Evolutionary conservation across 2,888 invertebrate genomes (phyloP).

Genomic region (Nemapogon koenigi): DNA sequence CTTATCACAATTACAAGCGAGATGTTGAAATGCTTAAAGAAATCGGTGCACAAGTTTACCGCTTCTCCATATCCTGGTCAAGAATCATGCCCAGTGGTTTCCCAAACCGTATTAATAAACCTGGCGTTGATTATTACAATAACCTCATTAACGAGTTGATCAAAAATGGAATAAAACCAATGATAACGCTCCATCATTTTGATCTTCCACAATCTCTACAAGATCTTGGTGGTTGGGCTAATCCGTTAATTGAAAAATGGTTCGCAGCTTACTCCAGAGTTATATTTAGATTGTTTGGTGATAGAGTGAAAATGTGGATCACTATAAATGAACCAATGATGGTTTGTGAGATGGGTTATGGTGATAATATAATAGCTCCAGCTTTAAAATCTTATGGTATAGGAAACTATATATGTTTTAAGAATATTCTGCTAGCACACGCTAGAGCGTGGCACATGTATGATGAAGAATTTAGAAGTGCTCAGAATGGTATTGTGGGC

Average conservation of each 20-base stretch:
- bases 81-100: conserved; percentile 68
- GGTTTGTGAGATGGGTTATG: conserved; percentile 45
- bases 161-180: conserved; percentile 64
- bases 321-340: conserved; percentile 62
- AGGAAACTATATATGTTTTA: conserved; percentile 49
- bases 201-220: conserved; percentile 58
- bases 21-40: conserved; percentile 12
- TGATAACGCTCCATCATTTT: conserved; percentile 61
- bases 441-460: conserved; percentile 42
- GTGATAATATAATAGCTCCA: conserved; percentile 26
- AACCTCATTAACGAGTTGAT: conserved; percentile 63
- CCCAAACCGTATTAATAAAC: conserved; percentile 54
- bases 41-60: conserved; percentile 35
- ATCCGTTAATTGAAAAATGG: conserved; percentile 43
- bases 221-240: conserved; percentile 58
- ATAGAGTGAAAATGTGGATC: conserved; percentile 56
- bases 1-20: conserved; percentile 10
- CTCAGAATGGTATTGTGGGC: conserved; percentile 23
- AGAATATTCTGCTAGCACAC: conserved; percentile 60
- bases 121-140: conserved; percentile 28
- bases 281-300: conserved; percentile 43
- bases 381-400: conserved; percentile 33
- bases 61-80: conserved; percentile 70
- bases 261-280: conserved; percentile 47
- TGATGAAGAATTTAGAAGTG: conserved; percentile 26